These are phyloP conservation scores for Magallana gigas DNA, from an alignment of 1,140 invertebrate genomes.

Conservation along the genomic window DNA sequence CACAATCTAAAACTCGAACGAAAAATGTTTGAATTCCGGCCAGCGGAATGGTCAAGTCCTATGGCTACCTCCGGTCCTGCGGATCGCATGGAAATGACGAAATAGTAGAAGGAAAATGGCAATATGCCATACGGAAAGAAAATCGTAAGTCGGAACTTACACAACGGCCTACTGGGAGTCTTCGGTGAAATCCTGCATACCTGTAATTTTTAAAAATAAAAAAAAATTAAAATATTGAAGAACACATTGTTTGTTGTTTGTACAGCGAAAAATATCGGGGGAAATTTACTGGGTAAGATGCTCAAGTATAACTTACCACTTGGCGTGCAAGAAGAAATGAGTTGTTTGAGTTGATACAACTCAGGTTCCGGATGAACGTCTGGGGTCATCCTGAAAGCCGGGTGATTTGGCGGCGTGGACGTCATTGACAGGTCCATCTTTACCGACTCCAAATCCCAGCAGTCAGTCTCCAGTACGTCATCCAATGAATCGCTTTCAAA, in stretches of 20 bases:
- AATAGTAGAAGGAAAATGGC: constrained; percentile 65
- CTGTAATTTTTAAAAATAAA: constrained; percentile 50
- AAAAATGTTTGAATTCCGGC: constrained; percentile 47
- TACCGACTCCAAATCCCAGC: constrained; percentile 60
- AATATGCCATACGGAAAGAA: constrained; percentile 76
- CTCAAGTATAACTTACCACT: constrained; percentile 62
- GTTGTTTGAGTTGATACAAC: constrained; percentile 70
- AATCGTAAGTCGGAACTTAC: constrained; percentile 73
- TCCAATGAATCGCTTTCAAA: constrained; percentile 56
- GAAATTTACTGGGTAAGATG: neutral
- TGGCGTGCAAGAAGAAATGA: constrained; percentile 66
- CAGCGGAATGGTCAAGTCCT: constrained; percentile 42
- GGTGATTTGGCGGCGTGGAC: constrained; percentile 22
- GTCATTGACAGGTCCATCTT: constrained; percentile 57
- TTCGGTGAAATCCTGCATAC: constrained; percentile 61
- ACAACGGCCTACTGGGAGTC: constrained; percentile 73
- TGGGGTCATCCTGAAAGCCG: constrained; percentile 44
- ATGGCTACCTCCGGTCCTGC: constrained; percentile 49
- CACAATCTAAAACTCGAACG: constrained; percentile 11
- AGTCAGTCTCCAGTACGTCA: constrained; percentile 59
- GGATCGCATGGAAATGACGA: constrained; percentile 46
- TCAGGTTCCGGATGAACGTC: constrained; percentile 58
- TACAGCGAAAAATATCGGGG: no score
- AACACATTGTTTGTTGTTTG: neutral
- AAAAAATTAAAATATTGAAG: constrained; percentile 30